Percentiles rank a stretch among this genome's conserved stretches.
Conservation (phyloP, 2,797 vertebrate species). For the Anabacerthia variegaticeps region DNA sequence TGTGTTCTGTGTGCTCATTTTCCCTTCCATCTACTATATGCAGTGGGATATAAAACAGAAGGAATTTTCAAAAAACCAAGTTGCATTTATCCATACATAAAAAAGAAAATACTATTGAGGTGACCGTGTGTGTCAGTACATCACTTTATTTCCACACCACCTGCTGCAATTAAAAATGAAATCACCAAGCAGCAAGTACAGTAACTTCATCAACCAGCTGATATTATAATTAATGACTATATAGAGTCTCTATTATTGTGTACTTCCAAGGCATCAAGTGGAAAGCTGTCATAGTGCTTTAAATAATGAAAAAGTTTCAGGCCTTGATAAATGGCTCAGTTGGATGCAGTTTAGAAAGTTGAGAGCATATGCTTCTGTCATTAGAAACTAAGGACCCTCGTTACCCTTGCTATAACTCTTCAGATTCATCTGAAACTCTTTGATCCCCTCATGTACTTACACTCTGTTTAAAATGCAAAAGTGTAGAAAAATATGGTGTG, state of each 20-base stretch:
- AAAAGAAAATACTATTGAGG: slow-evolving; percentile 29
- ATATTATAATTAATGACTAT: slow-evolving; percentile 69
- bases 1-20: background rate
- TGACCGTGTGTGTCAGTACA: slow-evolving; percentile 41
- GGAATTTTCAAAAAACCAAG: background rate
- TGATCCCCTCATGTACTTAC: slow-evolving; percentile 58
- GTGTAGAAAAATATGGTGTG: slow-evolving; percentile 38
- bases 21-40: background rate
- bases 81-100: slow-evolving; percentile 41
- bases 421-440: slow-evolving; percentile 68
- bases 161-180: slow-evolving; percentile 55
- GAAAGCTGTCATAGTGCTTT: slow-evolving; percentile 63
- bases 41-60: background rate
- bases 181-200: slow-evolving; percentile 45
- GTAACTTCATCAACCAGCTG: slow-evolving; percentile 57
- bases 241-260: slow-evolving; percentile 51
- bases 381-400: slow-evolving; percentile 54
- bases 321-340: slow-evolving; percentile 68
- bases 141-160: slow-evolving; percentile 23
- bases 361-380: slow-evolving; percentile 65
- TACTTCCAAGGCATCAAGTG: slow-evolving; percentile 65
- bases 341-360: slow-evolving; percentile 68
- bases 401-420: slow-evolving; percentile 69
- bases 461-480: slow-evolving; percentile 60
- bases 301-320: slow-evolving; percentile 72